Evolutionary conservation across 2,113 vertebrate species (phyloP).

Genomic region (Cygnus buccinator): DNA sequence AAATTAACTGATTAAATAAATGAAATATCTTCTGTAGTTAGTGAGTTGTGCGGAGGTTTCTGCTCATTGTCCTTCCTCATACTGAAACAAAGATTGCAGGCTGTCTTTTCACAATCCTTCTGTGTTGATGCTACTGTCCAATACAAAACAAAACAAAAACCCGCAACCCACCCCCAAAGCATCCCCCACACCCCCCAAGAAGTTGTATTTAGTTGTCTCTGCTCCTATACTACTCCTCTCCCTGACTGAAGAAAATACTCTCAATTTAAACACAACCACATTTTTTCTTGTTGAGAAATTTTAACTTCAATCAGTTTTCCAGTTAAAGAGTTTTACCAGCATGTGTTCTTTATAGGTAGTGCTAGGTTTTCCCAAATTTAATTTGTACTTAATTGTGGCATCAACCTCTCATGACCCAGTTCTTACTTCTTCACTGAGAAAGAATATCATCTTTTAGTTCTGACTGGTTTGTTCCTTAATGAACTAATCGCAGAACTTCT

Average conservation of each 20-base stretch:
- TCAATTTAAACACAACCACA: accelerated
- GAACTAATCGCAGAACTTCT: neutral
- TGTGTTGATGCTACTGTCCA: neutral
- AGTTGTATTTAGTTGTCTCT: neutral
- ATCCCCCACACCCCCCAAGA: neutral
- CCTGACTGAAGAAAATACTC: neutral
- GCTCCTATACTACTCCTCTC: neutral
- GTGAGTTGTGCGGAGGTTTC: slow-evolving; percentile 25
- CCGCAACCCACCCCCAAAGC: no score
- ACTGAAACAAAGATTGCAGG: neutral
- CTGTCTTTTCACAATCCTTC: neutral
- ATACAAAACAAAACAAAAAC: neutral
- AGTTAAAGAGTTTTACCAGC: neutral
- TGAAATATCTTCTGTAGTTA: slow-evolving; percentile 67
- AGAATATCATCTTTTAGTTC: neutral
- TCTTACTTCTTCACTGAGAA: neutral
- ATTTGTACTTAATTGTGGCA: neutral
- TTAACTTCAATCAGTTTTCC: neutral
- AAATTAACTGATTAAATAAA: slow-evolving; percentile 63
- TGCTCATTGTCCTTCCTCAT: slow-evolving; percentile 13
- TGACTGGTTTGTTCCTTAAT: neutral
- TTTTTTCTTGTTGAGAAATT: neutral
- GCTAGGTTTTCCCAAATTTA: neutral
- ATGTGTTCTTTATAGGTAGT: neutral
- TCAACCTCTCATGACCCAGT: neutral